Evolutionary conservation across 1,140 invertebrate species (phyloP).

Genomic region (Heliconius congener): DNA sequence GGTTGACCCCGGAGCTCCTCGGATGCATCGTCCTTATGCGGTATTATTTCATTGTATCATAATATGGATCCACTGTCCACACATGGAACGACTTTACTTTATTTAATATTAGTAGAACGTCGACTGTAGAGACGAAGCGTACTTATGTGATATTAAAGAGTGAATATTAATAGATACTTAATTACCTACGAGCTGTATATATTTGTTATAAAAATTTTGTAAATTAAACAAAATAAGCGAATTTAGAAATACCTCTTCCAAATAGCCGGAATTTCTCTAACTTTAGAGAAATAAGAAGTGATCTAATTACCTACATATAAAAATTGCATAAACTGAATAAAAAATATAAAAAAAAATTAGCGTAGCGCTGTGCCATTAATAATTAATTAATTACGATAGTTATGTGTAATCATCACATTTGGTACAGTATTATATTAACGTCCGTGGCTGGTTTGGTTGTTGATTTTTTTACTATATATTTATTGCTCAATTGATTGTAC

Average conservation of each 20-base stretch:
- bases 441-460: slow-evolving; percentile 16
- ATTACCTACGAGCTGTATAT: slow-evolving; percentile 69
- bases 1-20: slow-evolving; percentile 36
- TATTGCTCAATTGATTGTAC: slow-evolving; percentile 35
- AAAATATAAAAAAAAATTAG: slow-evolving; percentile 16
- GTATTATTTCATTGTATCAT: slow-evolving; percentile 66
- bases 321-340: background rate
- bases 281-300: slow-evolving; percentile 14
- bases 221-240: slow-evolving; percentile 26
- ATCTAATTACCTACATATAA: background rate
- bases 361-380: slow-evolving; percentile 40
- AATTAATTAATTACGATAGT: slow-evolving; percentile 17
- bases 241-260: slow-evolving; percentile 53
- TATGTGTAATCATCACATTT: slow-evolving; percentile 26
- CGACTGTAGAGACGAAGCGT: slow-evolving; percentile 64
- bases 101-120: slow-evolving; percentile 48
- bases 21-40: slow-evolving; percentile 51
- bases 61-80: slow-evolving; percentile 52
- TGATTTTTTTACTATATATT: slow-evolving; percentile 21
- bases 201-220: slow-evolving; percentile 44
- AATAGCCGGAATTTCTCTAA: slow-evolving; percentile 29
- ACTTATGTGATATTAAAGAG: slow-evolving; percentile 80
- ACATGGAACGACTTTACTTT: slow-evolving; percentile 61
- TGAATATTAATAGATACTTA: slow-evolving; percentile 69
- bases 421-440: slow-evolving; percentile 35